Percentiles rank a stretch among this genome's conserved stretches.
Evolutionary conservation across 2,113 vertebrate genomes (phyloP).

Genomic region (Eidolon helvum): DNA sequence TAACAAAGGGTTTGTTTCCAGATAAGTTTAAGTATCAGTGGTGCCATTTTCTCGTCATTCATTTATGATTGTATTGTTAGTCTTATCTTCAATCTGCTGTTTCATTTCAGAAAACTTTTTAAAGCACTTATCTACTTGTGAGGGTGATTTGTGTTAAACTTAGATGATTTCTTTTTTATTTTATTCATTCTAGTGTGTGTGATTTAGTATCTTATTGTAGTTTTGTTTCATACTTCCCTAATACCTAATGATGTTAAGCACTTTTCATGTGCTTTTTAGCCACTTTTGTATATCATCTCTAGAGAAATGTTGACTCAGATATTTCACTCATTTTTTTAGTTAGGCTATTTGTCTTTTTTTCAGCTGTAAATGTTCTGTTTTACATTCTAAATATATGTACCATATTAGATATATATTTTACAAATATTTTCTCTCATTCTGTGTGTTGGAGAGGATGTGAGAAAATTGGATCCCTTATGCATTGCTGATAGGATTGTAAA

Average conservation of each 20-base stretch:
- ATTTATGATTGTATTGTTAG: neutral
- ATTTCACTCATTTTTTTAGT: neutral
- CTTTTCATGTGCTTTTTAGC: neutral
- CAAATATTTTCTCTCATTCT: neutral
- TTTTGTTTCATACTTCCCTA: neutral
- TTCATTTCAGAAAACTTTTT: neutral
- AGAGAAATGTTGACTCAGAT: neutral
- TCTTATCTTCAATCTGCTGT: neutral
- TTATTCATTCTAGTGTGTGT: neutral
- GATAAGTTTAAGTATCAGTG: neutral
- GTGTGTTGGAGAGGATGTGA: neutral
- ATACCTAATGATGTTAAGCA: neutral
- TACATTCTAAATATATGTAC: neutral
- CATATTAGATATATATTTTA: neutral
- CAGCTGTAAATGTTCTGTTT: neutral
- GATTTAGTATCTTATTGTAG: neutral
- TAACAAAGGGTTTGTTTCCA: constrained; percentile 12
- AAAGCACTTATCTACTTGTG: constrained; percentile 10
- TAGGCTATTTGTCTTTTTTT: neutral
- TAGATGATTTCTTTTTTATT: neutral
- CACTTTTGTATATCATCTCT: neutral
- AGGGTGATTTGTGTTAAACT: neutral
- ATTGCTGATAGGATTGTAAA: neutral
- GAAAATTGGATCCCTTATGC: neutral
- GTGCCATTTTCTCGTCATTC: constrained; percentile 46